Evolutionary conservation across 2,797 vertebrate species (phyloP).

Genomic region (Delichon dasypus): DNA sequence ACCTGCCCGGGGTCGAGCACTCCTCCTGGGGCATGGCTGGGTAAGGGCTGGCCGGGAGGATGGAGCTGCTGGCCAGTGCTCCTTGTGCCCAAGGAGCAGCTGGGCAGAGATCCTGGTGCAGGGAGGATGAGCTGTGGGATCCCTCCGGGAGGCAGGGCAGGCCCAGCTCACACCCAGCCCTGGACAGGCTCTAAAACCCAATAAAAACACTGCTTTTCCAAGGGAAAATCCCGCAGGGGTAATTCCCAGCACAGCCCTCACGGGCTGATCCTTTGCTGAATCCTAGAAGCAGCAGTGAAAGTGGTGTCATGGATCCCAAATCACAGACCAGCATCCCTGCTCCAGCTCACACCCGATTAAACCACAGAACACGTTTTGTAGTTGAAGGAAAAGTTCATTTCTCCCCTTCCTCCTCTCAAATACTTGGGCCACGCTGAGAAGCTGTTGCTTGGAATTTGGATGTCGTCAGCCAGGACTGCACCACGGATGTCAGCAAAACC

Average conservation of each 20-base stretch:
- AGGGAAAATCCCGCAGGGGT: not conserved
- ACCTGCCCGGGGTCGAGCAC: not conserved
- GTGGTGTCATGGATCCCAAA: not conserved
- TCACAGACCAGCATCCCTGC: rapidly evolving
- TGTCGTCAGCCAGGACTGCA: rapidly evolving
- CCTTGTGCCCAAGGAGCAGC: rapidly evolving
- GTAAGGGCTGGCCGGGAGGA: not conserved
- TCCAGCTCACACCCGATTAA: not conserved
- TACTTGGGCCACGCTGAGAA: not conserved
- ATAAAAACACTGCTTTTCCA: not conserved
- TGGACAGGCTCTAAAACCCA: not conserved
- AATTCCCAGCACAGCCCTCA: not conserved
- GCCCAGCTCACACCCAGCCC: not conserved
- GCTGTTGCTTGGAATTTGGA: not conserved
- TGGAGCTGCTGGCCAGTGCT: not conserved
- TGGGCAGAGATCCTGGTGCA: not conserved
- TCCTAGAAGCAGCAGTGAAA: not conserved
- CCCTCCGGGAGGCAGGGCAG: not conserved
- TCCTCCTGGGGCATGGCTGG: not conserved
- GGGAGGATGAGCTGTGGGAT: not conserved
- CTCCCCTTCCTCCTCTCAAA: not conserved
- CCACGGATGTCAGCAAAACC: not conserved
- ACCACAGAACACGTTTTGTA: rapidly evolving
- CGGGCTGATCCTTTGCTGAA: not conserved
- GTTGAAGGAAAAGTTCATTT: not conserved